Percentiles rank a stretch among this genome's conserved stretches.
Conservation (phyloP, 2,888 invertebrate species). For the Tholera decimalis region DNA sequence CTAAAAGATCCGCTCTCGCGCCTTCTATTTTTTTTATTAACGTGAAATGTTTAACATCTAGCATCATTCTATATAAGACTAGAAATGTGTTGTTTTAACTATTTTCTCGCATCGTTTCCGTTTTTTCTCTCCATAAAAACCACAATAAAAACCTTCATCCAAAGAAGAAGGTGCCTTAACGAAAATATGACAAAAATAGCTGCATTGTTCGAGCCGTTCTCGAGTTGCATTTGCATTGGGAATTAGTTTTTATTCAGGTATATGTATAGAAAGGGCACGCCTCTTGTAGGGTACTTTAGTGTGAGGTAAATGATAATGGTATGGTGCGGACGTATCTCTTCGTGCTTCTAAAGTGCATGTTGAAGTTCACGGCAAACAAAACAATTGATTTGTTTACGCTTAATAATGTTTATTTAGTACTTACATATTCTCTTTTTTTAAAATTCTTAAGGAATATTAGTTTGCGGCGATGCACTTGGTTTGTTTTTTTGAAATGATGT, state of each 20-base stretch:
- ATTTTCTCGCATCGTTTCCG: too few relatives aligned
- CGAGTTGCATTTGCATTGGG: not conserved
- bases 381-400: constrained; percentile 40
- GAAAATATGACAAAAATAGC: too few relatives aligned
- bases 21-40: too few relatives aligned
- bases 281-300: not conserved
- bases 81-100: too few relatives aligned
- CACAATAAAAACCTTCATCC: too few relatives aligned
- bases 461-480: not conserved
- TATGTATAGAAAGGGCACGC: not conserved
- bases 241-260: not conserved
- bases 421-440: constrained; percentile 1
- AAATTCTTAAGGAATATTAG: not conserved
- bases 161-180: too few relatives aligned
- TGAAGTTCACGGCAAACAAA: constrained; percentile 39
- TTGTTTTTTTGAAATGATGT: constrained; percentile 17
- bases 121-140: too few relatives aligned
- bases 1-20: too few relatives aligned
- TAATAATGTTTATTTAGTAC: constrained; percentile 37
- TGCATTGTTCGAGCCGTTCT: too few relatives aligned
- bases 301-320: not conserved
- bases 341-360: constrained; percentile 18
- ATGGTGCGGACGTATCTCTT: constrained; percentile 1
- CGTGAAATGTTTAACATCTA: too few relatives aligned
- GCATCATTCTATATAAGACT: too few relatives aligned